Evolutionary conservation across 1,140 invertebrate genomes (phyloP).

Genomic region (Pemphigus obesinymphae): DNA sequence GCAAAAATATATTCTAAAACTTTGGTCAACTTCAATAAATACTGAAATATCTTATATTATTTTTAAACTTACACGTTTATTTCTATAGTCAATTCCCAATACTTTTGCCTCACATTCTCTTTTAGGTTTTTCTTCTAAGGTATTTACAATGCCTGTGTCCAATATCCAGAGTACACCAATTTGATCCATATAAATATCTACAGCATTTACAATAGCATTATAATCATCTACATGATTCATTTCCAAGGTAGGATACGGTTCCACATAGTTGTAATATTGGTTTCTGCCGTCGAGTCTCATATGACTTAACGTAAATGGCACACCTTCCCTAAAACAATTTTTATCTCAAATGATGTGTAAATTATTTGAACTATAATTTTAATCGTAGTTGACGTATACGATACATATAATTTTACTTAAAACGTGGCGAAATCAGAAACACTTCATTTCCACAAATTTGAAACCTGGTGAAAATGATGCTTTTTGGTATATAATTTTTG

Average conservation of each 20-base stretch:
- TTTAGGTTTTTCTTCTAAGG: constrained; percentile 57
- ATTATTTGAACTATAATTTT: background rate
- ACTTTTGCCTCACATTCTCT: constrained; percentile 63
- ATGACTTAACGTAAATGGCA: constrained; percentile 59
- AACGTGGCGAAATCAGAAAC: constrained; percentile 58
- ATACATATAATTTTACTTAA: constrained; percentile 48
- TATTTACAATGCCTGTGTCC: constrained; percentile 63
- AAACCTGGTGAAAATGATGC: constrained; percentile 58
- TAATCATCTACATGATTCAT: constrained; percentile 62
- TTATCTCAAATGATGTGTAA: background rate
- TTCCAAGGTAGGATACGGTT: constrained; percentile 60
- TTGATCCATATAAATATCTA: constrained; percentile 58
- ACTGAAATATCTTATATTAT: background rate
- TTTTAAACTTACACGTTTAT: constrained; percentile 43
- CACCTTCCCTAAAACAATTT: constrained; percentile 50
- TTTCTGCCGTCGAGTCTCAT: constrained; percentile 53
- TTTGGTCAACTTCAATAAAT: too few species aligned
- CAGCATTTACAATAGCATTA: constrained; percentile 58
- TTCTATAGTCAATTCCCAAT: constrained; percentile 58
- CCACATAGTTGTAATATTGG: constrained; percentile 52
- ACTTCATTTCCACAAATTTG: constrained; percentile 59
- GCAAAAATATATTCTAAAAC: too few species aligned
- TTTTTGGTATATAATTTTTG: constrained; percentile 55
- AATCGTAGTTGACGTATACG: background rate
- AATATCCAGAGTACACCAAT: constrained; percentile 63